phyloP scores from a whole-genome alignment of 1,140 invertebrate genomes.

The Euglossa dilemma region DNA sequence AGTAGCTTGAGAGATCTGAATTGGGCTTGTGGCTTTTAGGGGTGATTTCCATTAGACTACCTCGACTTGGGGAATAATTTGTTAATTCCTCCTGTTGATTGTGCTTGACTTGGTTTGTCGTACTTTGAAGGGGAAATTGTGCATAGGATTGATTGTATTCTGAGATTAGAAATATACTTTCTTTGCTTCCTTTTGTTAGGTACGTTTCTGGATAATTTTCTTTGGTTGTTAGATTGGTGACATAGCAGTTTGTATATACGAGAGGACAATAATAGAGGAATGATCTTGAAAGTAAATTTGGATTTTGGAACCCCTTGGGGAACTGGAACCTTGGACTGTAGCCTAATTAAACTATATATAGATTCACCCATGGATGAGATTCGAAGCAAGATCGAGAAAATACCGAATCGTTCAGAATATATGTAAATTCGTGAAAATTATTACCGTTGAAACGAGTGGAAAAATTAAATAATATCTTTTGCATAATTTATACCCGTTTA shows the following conservation, averaged over 20 bases:
- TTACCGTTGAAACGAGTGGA: not conserved
- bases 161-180: too few relatives aligned
- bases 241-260: not conserved
- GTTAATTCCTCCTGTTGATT: not conserved
- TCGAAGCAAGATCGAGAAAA: not conserved
- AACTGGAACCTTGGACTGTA: not conserved
- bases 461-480: not conserved
- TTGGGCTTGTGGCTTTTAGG: not conserved
- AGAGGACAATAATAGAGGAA: not conserved
- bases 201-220: too few relatives aligned
- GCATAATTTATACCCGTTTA: not conserved
- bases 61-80: not conserved
- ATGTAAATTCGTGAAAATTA: not conserved
- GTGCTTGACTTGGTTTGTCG: not conserved
- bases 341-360: constrained; percentile 39
- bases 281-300: not conserved
- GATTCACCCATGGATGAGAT: not conserved
- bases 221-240: not conserved
- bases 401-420: not conserved
- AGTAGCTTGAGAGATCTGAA: not conserved
- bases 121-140: not conserved
- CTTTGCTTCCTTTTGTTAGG: too few relatives aligned
- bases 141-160: too few relatives aligned
- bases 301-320: not conserved
- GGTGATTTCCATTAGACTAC: too few relatives aligned